A percentile compares a stretch with the other conserved stretches of the same genome.
These are phyloP conservation scores for Sesia apiformis DNA, from an alignment of 2,888 invertebrate species.

Conservation along the genomic window DNA sequence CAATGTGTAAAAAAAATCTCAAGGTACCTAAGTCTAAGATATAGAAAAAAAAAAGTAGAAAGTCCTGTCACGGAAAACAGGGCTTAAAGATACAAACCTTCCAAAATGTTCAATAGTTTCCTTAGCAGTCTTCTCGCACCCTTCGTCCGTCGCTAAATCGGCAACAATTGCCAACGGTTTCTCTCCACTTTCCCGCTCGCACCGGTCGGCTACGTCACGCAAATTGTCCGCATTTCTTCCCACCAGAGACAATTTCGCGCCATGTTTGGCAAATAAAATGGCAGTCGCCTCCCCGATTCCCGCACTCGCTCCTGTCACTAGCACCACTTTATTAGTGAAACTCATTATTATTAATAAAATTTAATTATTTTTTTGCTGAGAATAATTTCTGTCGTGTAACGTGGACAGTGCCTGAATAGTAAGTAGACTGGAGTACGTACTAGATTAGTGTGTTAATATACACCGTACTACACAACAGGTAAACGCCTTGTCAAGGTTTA, in stretches of 20 bases:
- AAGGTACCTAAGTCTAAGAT: no score
- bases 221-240: constrained; percentile 8
- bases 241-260: constrained; percentile 9
- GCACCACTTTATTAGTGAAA: constrained; percentile 8
- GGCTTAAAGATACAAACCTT: constrained; percentile 20
- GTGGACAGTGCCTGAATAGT: no score
- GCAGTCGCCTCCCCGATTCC: constrained; percentile 11
- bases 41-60: no score
- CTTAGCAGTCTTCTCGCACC: constrained; percentile 24
- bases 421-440: no score
- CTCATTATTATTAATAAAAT: not conserved
- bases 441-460: no score
- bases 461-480: no score
- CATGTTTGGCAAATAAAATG: constrained; percentile 5
- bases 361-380: no score
- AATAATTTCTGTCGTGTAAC: no score
- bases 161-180: constrained; percentile 24
- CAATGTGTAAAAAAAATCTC: no score
- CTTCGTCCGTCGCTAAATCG: constrained; percentile 32
- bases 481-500: no score
- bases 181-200: constrained; percentile 17
- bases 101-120: constrained; percentile 25
- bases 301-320: constrained; percentile 12
- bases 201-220: constrained; percentile 16
- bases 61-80: no score